Evolutionary conservation across 2,888 invertebrate genomes (phyloP).

Genomic region (Holacanthella duospinosa): DNA sequence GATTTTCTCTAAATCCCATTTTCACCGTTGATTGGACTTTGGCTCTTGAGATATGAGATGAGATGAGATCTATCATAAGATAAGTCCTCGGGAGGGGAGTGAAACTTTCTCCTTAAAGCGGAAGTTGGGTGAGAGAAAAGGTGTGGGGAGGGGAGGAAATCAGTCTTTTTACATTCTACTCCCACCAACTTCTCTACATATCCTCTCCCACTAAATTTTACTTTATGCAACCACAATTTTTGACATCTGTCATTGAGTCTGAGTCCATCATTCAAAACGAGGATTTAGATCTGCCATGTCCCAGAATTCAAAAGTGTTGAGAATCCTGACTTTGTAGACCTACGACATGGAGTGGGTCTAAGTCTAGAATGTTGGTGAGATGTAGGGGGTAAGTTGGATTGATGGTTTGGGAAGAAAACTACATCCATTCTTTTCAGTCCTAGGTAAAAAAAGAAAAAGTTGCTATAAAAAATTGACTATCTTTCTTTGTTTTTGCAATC

Average conservation of each 20-base stretch:
- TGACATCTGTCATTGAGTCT: too few species aligned
- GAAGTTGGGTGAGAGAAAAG: constrained; percentile 5
- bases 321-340: too few species aligned
- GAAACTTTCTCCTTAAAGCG: not conserved
- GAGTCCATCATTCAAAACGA: too few species aligned
- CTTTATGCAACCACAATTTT: too few species aligned
- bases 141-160: not conserved
- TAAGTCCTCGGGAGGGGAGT: constrained; percentile 13
- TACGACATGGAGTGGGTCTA: constrained; percentile 1
- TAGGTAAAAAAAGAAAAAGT: not conserved
- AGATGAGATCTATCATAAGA: constrained; percentile 25
- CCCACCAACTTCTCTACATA: too few species aligned
- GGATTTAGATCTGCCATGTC: too few species aligned
- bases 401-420: constrained; percentile 13
- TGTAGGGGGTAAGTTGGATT: constrained; percentile 20
- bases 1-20: constrained; percentile 16
- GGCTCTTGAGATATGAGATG: constrained; percentile 17
- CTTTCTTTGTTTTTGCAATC: constrained; percentile 20
- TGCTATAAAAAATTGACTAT: not conserved
- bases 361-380: constrained; percentile 10
- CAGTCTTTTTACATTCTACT: too few species aligned
- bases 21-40: constrained; percentile 21
- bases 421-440: not conserved
- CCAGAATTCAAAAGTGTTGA: too few species aligned
- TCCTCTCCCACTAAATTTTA: too few species aligned